A percentile compares a stretch with the other conserved stretches of the same genome.
These are phyloP conservation scores for Phylloscopus trochilus DNA, from an alignment of 2,113 vertebrate species.

Conservation along the genomic window DNA sequence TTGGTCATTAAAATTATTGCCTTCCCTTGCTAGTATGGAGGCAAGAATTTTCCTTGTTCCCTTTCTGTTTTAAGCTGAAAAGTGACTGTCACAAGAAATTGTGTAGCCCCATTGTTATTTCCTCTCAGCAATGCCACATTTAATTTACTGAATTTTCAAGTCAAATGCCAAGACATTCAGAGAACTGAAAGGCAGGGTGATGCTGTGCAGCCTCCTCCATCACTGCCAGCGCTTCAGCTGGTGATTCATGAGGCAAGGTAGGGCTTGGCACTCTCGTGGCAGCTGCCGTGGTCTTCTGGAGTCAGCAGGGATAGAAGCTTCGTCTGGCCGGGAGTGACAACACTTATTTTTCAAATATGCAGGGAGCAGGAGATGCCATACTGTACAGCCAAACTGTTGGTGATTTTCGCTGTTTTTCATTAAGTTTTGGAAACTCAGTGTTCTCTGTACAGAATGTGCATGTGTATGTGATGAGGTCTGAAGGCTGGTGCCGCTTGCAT, in stretches of 20 bases:
- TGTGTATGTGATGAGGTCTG: not conserved
- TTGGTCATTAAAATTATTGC: not conserved
- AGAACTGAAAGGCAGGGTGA: slow-evolving; percentile 1
- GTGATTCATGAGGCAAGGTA: slow-evolving; percentile 15
- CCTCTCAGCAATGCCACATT: slow-evolving; percentile 50
- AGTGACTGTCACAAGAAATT: not conserved
- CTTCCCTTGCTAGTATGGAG: not conserved
- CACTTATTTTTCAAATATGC: not conserved
- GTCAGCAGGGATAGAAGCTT: not conserved
- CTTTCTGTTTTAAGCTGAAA: slow-evolving; percentile 12
- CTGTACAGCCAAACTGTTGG: not conserved
- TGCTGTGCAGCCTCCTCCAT: not conserved
- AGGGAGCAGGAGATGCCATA: not conserved
- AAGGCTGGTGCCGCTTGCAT: not conserved
- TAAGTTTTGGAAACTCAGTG: not conserved
- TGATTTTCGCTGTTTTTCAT: not conserved
- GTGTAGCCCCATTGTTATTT: slow-evolving; percentile 28
- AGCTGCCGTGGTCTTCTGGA: not conserved
- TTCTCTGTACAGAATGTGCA: not conserved
- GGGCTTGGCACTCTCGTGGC: not conserved
- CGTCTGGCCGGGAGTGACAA: not conserved
- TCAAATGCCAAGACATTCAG: slow-evolving; percentile 50
- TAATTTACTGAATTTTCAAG: slow-evolving; percentile 51
- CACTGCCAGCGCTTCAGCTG: not conserved
- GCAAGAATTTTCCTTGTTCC: not conserved